Conservation (phyloP, 1,140 invertebrate species). For the Zaprionus gabonicus region DNA sequence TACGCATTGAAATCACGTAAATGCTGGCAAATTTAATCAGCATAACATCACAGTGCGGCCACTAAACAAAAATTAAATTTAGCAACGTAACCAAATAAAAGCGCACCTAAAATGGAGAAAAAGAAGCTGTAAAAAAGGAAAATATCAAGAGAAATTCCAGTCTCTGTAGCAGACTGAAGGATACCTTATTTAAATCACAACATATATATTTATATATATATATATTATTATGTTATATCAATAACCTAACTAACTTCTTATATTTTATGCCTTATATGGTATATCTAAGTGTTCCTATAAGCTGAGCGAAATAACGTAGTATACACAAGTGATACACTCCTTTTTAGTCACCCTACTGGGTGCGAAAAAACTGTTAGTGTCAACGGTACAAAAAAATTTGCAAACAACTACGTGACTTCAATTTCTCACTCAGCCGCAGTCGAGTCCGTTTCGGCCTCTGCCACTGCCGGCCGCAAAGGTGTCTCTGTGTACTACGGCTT, state of each 20-base stretch:
- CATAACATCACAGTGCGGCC: constrained; percentile 60
- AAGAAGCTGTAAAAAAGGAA: constrained; percentile 10
- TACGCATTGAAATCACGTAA: constrained; percentile 82
- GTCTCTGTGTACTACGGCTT: constrained; percentile 13
- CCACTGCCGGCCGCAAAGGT: constrained; percentile 31
- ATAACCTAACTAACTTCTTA: too few relatives aligned
- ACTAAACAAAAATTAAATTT: constrained; percentile 80
- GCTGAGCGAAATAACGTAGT: background rate
- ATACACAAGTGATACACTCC: background rate
- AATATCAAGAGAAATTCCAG: background rate
- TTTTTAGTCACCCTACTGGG: background rate
- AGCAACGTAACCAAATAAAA: constrained; percentile 78
- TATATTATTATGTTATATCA: too few relatives aligned
- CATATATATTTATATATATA: too few relatives aligned
- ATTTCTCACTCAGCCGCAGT: constrained; percentile 62
- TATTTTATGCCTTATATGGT: too few relatives aligned
- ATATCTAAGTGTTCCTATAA: too few relatives aligned
- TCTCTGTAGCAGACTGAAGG: background rate
- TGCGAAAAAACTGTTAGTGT: constrained; percentile 51
- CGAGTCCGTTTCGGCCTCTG: constrained; percentile 6
- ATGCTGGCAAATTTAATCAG: constrained; percentile 78
- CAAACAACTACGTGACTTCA: constrained; percentile 79
- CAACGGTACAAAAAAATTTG: constrained; percentile 69
- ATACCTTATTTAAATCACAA: background rate
- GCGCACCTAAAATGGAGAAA: constrained; percentile 8